Base-by-base conservation (phyloP, 2,888 invertebrate genomes). In the Leptopterna dolabrata region DNA sequence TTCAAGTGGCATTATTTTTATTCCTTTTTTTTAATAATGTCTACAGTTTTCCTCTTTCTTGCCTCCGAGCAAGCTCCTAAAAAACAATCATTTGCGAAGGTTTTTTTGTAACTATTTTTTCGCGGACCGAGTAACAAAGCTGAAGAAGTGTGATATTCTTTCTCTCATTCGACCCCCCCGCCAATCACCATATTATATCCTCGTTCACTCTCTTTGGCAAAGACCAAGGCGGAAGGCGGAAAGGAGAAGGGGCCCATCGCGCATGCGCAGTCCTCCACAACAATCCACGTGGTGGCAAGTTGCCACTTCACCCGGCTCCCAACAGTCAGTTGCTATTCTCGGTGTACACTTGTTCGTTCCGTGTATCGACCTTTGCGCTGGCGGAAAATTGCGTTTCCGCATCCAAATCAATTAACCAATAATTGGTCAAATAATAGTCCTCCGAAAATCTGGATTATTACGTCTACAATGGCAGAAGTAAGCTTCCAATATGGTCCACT, bases 231-330 rank as follows among this genome's bases (percentile, higher is more conserved):
- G 14, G 14, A 73, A 73, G 73, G 36, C 73, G 73, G 73, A 73
- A 73, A 16, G 29, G n/a, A 73, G 36, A n/a, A 30, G 73, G 73
- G 36, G 36, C 36, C 16, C 41, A 36, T 16, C 14, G 63, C 83
- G 70, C 71, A 83, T 70, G 83, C 83, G 83, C 83, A 70, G 27
- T 19, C 16, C 70, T 24, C 71, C 41, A 83, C 70, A 83, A 83
- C 83, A 83, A 83, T 83, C 83, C 83, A 83, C 83, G 83, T 83
- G 83, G 83, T 83, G 70, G 63, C 83, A 63, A n/a, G 55, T 63
- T 70, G 70, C 83, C 83, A 55, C 70, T 55, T 83, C 36, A 43
- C 55, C 81, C 81, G 63, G 81, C 81, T 81, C 24, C 71, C 24
- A 19, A 19, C 55, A 13, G 27, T 81, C 81, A 81, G 81, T 81